Evolutionary conservation across 1,140 invertebrate species (phyloP), one percentile per base, ranked within the genome.

Genomic region (Sipha flava): DNA sequence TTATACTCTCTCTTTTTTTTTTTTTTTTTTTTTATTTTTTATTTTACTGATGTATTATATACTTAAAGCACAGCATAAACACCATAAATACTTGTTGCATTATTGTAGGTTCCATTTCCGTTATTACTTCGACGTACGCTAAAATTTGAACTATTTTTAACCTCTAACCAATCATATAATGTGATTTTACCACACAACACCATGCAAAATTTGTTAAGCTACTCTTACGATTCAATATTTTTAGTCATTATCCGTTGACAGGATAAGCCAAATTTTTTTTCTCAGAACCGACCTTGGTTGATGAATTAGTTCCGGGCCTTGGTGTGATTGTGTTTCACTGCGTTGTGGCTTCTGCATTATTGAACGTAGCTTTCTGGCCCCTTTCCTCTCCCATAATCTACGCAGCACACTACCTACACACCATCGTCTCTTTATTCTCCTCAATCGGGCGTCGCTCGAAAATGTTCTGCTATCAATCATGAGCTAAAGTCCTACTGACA

Each of bases 401-500:
- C 6, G 9, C 14, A n/a, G 7, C 21, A 18, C 40, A 21, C 4
- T 18, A 45, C 47, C 18, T 34, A 52, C n/a, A 18, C 49, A 34
- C 47, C 10, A 18, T 16, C 70, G 47, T 52, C 70, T 49, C 70
- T 34, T 29, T 2, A 77, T 77, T 77, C 34, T 77, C 73, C 23
- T 59, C 34, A 40, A 77, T 57, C 52, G 49, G 34, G 29, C 70
- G 47, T 77, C 49, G 52, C 34, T 40, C 34, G 52, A 43, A 77
- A 77, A 77, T 77, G 73, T 77, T 77, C 52, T 37, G 12, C 73
- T 77, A 77, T 77, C 73, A 77, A 77, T 77, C 73, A 77, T 77
- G 52, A 77, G 52, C 52, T 34, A 57, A 77, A 77, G 73, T 52
- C 52, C 49, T 26, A 77, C 73, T 77, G 73, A 77, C 73, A 77